phyloP scores from a whole-genome alignment of 2,797 vertebrate genomes.

The Danionella dracula region DNA sequence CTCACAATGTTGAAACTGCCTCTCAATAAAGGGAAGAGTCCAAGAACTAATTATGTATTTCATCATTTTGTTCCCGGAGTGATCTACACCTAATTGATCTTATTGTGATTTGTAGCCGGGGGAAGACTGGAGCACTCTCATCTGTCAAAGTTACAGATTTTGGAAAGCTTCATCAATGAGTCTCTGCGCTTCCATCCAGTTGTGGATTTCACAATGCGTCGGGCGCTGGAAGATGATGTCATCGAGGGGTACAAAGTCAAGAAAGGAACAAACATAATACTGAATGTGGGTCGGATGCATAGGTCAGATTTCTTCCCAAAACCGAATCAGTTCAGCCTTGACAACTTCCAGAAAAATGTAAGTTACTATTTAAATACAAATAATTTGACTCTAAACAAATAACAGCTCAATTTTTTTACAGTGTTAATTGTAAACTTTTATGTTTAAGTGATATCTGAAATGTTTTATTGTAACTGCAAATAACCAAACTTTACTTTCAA shows the following conservation, averaged over 20 bases:
- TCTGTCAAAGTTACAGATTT: slow-evolving; percentile 71
- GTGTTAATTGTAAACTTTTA: too few relatives aligned
- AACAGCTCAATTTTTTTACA: too few relatives aligned
- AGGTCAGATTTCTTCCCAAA: slow-evolving; percentile 82
- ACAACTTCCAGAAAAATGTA: slow-evolving; percentile 89
- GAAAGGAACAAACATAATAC: slow-evolving; percentile 91
- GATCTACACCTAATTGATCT: not conserved
- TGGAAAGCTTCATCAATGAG: slow-evolving; percentile 90
- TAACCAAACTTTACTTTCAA: not conserved
- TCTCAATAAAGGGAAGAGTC: too few relatives aligned
- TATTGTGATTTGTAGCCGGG: slow-evolving; percentile 64
- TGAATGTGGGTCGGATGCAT: slow-evolving; percentile 90
- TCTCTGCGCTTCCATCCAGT: slow-evolving; percentile 88
- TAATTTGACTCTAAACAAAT: too few relatives aligned
- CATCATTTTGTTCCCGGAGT: not conserved
- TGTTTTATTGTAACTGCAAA: not conserved
- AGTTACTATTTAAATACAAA: slow-evolving; percentile 49
- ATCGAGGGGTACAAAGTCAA: slow-evolving; percentile 87
- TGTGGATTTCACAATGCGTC: slow-evolving; percentile 87
- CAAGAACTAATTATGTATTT: too few relatives aligned
- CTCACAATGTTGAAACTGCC: too few relatives aligned
- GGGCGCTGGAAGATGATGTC: slow-evolving; percentile 81
- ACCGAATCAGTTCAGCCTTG: slow-evolving; percentile 83
- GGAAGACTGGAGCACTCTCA: slow-evolving; percentile 72
- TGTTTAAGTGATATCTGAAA: not conserved